Conservation (phyloP, 2,888 invertebrate genomes). For the Rhodophaea formosa region DNA sequence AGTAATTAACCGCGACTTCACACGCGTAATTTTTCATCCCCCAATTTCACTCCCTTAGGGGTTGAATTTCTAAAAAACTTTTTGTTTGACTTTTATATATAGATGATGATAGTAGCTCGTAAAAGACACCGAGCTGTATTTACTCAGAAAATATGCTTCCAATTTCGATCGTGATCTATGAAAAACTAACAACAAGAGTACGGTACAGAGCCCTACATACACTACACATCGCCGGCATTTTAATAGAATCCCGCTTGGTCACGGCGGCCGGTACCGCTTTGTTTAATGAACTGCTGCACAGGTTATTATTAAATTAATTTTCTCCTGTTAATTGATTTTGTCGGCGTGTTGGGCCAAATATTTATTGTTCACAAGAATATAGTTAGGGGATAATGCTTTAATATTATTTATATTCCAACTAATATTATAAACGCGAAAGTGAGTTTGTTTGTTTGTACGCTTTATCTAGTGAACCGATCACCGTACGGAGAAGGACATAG, state of each 20-base stretch:
- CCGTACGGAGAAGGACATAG: too few species aligned
- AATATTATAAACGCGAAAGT: too few species aligned
- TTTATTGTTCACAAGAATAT: not conserved
- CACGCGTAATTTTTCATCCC: too few species aligned
- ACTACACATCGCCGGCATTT: conserved; percentile 15
- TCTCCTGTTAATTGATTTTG: conserved; percentile 11
- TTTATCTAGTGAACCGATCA: too few species aligned
- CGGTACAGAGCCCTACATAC: not conserved
- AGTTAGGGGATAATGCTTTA: not conserved
- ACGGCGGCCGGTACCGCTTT: conserved; percentile 14
- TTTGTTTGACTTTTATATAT: too few species aligned
- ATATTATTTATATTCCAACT: not conserved
- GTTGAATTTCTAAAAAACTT: too few species aligned
- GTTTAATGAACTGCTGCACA: conserved; percentile 15
- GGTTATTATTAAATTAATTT: conserved; percentile 20
- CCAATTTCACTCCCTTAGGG: too few species aligned
- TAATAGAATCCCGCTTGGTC: conserved; percentile 13
- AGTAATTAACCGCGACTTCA: too few species aligned
- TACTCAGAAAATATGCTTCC: not conserved
- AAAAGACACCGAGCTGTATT: not conserved
- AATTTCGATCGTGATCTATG: not conserved
- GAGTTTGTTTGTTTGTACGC: too few species aligned
- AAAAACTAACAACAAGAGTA: not conserved
- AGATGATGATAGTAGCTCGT: too few species aligned
- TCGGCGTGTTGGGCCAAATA: not conserved